phyloP scores from a whole-genome alignment of 2,113 vertebrate species.

The Labeo rohita region DNA sequence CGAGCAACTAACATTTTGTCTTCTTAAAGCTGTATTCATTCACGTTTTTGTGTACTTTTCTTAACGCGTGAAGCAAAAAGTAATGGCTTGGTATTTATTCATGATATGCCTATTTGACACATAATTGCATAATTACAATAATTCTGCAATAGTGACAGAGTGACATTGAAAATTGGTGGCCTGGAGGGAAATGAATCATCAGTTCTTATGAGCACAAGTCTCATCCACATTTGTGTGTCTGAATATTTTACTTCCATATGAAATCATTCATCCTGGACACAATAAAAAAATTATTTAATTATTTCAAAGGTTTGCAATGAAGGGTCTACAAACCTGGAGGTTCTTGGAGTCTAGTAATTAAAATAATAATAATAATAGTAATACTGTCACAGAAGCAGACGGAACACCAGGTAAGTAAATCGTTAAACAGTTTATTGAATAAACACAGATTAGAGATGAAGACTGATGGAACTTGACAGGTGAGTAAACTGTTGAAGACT shows the following conservation, averaged over 20 bases:
- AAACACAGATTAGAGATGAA: too few relatives aligned
- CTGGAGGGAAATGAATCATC: neutral
- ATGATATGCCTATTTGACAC: conserved; percentile 13
- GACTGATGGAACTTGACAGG: too few relatives aligned
- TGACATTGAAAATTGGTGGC: conserved; percentile 10
- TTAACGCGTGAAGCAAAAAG: neutral
- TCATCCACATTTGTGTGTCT: neutral
- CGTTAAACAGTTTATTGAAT: too few relatives aligned
- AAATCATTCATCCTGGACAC: neutral
- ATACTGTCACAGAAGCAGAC: too few relatives aligned
- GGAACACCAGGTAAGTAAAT: too few relatives aligned
- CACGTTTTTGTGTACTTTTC: neutral
- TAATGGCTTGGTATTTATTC: conserved; percentile 17
- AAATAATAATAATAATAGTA: too few relatives aligned
- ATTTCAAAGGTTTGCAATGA: neutral
- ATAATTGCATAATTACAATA: conserved; percentile 19
- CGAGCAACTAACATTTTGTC: neutral
- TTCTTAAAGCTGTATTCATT: neutral
- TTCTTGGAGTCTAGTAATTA: too few relatives aligned
- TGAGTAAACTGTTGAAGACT: too few relatives aligned
- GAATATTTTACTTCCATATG: neutral
- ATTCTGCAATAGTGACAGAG: conserved; percentile 1
- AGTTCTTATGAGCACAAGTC: neutral
- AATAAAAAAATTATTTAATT: neutral
- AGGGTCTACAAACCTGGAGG: neutral